Base-by-base conservation (phyloP, 1,140 invertebrate genomes). In the Acromyrmex charruanus region DNA sequence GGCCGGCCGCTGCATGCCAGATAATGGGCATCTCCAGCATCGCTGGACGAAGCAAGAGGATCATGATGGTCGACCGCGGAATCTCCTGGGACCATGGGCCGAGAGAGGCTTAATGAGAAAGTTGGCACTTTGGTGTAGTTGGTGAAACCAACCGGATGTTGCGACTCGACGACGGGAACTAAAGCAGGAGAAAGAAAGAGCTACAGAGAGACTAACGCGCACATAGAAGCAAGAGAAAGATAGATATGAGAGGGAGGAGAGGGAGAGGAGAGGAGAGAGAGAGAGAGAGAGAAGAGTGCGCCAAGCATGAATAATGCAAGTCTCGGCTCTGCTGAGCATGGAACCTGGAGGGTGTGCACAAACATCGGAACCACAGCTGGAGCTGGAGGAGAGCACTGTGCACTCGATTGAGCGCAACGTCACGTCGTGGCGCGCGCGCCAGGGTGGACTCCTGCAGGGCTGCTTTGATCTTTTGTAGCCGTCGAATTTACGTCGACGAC, bases 241-340 rank as follows among this genome's bases (percentile, higher is more conserved):
- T 25, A 65, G 63, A 25, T 16, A 68, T 12, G 31, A 31, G 31
- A 31, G 31, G 5, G 1, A 12, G 10, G 49, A 55, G 53, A n/a
- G 77, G 55, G 16, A 25, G 49, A 28, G 63, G 61, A 12, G 10
- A 31, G 63, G 28, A 28, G 28, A 28, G 28, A 28, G 28, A 28
- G 28, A 28, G 51, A 49, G 68, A 58, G 66, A n/a, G 25, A 68
- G n/a, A 61, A 53, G 39, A 58, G 86, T 66, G 90, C 89, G 87
- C 90, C 87, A 85, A 75, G 71, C 82, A 93, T 92, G 92, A 93
- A 93, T 93, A 93, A 93, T 93, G 92, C 88, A 92, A 69, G 51
- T 77, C 77, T 53, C 59, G 53, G 61, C 86, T 53, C 53, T 55
- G 61, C 71, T 21, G 51, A 81, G 53, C 61, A 31, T 39, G 16